These are phyloP conservation scores for Cancer borealis DNA, from an alignment of 2,888 invertebrate species.

Conservation along the genomic window DNA sequence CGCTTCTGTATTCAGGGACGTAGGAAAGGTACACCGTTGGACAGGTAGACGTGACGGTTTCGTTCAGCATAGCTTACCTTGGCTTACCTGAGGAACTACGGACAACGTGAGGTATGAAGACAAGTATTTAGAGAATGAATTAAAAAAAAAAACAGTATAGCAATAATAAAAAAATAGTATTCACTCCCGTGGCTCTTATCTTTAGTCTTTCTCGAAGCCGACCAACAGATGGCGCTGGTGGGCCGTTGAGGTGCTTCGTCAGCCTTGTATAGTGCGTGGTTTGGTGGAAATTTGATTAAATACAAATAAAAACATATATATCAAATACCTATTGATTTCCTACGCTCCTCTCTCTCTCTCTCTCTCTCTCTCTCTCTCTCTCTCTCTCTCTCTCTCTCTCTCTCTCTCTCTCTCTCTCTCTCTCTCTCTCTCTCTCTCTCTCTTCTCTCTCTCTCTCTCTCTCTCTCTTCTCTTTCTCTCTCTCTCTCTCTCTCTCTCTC, in stretches of 20 bases:
- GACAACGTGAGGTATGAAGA: not conserved
- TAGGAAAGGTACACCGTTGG: not conserved
- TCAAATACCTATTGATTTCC: not conserved
- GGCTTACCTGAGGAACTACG: not conserved
- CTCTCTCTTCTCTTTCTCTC: not conserved
- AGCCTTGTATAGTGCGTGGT: not conserved
- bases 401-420: constrained; percentile 28
- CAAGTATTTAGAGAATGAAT: not conserved
- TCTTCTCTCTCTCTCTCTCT: too few species aligned
- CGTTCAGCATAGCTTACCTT: not conserved
- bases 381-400: not conserved
- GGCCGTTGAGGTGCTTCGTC: too few species aligned
- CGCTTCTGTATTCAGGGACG: not conserved
- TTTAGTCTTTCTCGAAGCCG: not conserved
- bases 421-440: not conserved
- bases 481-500: constrained; percentile 2
- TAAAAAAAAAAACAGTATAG: too few species aligned
- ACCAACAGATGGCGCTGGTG: not conserved
- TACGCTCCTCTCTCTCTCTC: not conserved
- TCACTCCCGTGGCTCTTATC: not conserved
- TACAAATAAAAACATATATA: not conserved
- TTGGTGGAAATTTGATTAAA: not conserved
- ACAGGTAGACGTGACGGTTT: not conserved
- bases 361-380: not conserved
- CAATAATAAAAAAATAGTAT: not conserved